A percentile compares a stretch with the other conserved stretches of the same genome.
Conservation (phyloP, 2,797 vertebrate species). For the Ibycter americanus region DNA sequence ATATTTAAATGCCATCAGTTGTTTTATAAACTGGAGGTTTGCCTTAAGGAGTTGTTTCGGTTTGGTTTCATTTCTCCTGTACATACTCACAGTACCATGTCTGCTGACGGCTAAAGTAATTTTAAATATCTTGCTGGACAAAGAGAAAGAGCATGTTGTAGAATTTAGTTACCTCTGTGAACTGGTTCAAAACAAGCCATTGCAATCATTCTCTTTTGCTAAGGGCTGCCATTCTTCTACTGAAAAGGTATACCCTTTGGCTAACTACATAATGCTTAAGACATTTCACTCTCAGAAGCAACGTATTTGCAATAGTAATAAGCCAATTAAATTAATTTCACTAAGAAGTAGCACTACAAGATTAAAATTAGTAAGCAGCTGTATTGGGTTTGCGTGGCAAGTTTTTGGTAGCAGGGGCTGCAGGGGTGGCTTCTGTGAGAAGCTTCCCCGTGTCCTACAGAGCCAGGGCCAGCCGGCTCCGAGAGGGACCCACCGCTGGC, state of each 20-base stretch:
- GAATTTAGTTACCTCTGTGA: neutral
- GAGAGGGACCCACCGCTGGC: neutral
- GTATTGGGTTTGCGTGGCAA: neutral
- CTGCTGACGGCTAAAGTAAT: neutral
- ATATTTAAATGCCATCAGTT: slow-evolving; percentile 38
- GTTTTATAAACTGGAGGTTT: slow-evolving; percentile 68
- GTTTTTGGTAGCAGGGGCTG: neutral
- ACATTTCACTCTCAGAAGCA: neutral
- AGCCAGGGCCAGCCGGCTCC: neutral
- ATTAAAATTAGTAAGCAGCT: neutral
- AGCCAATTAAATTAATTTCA: neutral
- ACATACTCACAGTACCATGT: neutral
- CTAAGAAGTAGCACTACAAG: neutral
- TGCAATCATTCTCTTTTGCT: neutral
- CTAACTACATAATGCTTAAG: neutral
- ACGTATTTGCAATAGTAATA: neutral
- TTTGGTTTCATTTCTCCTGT: slow-evolving; percentile 9
- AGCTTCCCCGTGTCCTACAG: neutral
- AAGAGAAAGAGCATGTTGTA: neutral
- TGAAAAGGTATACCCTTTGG: neutral
- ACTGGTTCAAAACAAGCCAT: neutral
- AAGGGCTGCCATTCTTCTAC: neutral
- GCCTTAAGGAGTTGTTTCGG: slow-evolving; percentile 2
- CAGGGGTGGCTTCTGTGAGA: neutral
- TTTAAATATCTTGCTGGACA: neutral